Base-by-base conservation (phyloP, 2,113 vertebrate species). In the Taurulus bubalis region DNA sequence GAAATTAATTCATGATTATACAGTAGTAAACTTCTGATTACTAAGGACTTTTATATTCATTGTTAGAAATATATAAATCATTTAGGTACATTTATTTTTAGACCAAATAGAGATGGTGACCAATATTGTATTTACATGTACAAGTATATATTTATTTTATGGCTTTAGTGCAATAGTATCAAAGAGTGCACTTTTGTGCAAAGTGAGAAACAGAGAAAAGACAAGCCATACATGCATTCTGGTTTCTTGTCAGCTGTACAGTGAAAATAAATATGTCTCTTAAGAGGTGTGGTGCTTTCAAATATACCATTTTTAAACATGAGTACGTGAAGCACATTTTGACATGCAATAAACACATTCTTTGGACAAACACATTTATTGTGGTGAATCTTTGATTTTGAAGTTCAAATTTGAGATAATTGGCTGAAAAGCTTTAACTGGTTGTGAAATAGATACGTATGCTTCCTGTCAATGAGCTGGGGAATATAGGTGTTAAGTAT, bases 301-400 rank as follows among this genome's bases (percentile, higher is more conserved):
- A 49, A 88, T 83, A 75, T 53, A 42, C 55, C 65, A 15, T 32
- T 72, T 63, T 81, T 42, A 69, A 77, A 75, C 40, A 55, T 45
- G 9, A 77, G 20, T 58, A 24, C 49, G 40, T 63, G 3, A 71
- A 82, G 16, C 28, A 42, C 0, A 59, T 45, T 55, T 59, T 4
- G 78, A 74, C 36, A 63, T 84, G 49, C 40, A 92, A 92, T 90
- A 91, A 92, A 91, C 12, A 8, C 11, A 67, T 42, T 77, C 6
- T 55, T 82, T n/a, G 42, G 71, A 60, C 24, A 83, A 71, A 71
- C 20, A 42, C 1, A 22, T 59, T 22, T 18, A 30, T 6, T 65
- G 28, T 4, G 12, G 11, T 63, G 20, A 16, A 9, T 77, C 11
- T 8, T 30, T 62, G 4, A 32, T 60, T 70, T n/a, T 77, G 24